Percentiles rank a stretch among this genome's conserved stretches.
Conservation (phyloP, 2,888 invertebrate species). For the Drosophila nigricruria region DNA sequence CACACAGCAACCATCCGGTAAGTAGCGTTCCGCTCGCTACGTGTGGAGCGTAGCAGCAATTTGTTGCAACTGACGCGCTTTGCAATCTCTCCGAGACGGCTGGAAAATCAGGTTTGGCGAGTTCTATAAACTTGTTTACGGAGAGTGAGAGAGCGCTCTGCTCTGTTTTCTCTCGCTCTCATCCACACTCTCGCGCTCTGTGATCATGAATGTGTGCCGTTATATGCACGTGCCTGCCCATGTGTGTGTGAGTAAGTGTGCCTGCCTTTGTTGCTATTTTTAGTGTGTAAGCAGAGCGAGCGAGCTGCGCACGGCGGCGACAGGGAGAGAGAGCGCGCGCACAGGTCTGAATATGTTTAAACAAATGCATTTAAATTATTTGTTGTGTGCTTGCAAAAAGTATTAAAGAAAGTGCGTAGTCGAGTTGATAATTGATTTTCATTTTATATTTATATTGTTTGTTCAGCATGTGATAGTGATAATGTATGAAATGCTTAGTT, state of each 20-base stretch:
- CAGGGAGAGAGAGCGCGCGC: constrained; percentile 8
- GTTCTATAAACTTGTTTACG: constrained; percentile 55
- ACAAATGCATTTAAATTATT: constrained; percentile 31
- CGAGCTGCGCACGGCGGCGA: constrained; percentile 13
- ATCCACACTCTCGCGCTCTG: constrained; percentile 7
- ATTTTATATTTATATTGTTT: neutral
- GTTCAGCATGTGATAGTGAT: neutral
- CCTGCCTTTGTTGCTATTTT: constrained; percentile 46
- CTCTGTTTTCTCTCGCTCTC: constrained; percentile 10
- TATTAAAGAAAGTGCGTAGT: neutral
- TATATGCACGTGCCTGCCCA: neutral
- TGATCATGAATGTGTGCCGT: constrained; percentile 27
- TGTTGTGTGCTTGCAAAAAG: constrained; percentile 8
- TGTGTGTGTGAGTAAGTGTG: neutral
- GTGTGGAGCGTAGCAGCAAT: constrained; percentile 53
- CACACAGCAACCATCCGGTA: constrained; percentile 38
- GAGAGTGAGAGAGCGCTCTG: constrained; percentile 47
- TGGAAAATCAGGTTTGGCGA: constrained; percentile 67
- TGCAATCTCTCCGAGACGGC: constrained; percentile 51
- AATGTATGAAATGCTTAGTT: neutral
- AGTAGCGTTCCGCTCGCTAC: constrained; percentile 38
- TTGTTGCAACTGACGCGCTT: constrained; percentile 46
- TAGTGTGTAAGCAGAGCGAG: constrained; percentile 35
- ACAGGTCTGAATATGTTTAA: constrained; percentile 28
- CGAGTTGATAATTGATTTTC: neutral